Evolutionary conservation across 2,888 invertebrate species (phyloP).

Genomic region (Eledone cirrhosa): DNA sequence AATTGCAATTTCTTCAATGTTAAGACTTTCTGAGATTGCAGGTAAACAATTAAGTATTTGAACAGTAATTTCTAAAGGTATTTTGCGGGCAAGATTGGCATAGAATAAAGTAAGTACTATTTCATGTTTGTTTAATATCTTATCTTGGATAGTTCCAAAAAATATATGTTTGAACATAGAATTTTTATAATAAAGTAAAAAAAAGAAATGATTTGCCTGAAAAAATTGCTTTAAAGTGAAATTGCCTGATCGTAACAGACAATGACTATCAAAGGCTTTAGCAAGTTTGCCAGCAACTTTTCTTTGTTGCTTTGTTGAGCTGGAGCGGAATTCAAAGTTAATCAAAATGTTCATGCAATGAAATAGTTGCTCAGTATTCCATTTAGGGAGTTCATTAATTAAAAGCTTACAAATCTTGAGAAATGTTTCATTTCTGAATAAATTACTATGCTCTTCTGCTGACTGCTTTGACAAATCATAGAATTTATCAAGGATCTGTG

Average conservation of each 20-base stretch:
- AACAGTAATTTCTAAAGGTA: not conserved
- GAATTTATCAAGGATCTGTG: not conserved
- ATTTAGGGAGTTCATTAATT: not conserved
- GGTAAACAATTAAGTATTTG: not conserved
- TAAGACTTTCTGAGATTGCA: not conserved
- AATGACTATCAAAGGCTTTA: not conserved
- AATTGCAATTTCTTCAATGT: slow-evolving; percentile 22
- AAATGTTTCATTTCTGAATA: not conserved
- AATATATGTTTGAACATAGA: not conserved
- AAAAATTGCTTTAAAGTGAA: not conserved
- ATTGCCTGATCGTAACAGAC: not conserved
- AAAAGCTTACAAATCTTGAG: not conserved
- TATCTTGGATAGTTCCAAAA: not conserved
- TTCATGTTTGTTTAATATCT: not conserved
- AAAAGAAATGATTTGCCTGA: slow-evolving; percentile 1
- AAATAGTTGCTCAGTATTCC: not conserved
- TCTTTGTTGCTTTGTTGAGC: not conserved
- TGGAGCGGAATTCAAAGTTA: not conserved
- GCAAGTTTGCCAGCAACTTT: not conserved
- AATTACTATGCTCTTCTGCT: not conserved
- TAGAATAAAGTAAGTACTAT: slow-evolving; percentile 12
- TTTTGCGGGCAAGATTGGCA: slow-evolving; percentile 15
- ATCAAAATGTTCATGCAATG: not conserved
- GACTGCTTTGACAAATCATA: not conserved
- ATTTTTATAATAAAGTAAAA: not conserved